These are phyloP conservation scores for Zaprionus taronus DNA, from an alignment of 1,140 invertebrate genomes.

Conservation along the genomic window DNA sequence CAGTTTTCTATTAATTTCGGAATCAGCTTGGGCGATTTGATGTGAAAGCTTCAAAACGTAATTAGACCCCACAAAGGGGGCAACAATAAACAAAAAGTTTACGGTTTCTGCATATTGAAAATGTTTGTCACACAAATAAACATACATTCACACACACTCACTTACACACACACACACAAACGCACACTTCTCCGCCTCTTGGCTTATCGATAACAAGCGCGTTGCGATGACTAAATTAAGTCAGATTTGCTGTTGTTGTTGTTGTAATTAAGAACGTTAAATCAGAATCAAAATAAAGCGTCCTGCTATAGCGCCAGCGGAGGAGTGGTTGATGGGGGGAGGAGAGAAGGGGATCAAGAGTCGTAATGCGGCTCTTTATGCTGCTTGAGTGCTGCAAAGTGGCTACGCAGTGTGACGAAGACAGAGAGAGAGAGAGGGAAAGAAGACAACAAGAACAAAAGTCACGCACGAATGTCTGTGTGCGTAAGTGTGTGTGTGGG, in stretches of 20 bases:
- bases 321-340: neutral
- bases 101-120: slow-evolving; percentile 41
- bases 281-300: slow-evolving; percentile 63
- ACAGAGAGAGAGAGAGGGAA: neutral
- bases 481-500: neutral
- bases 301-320: neutral
- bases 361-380: slow-evolving; percentile 39
- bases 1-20: slow-evolving; percentile 22
- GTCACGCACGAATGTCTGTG: slow-evolving; percentile 37
- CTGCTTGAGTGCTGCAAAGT: slow-evolving; percentile 30
- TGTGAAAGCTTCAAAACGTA: slow-evolving; percentile 18
- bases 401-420: slow-evolving; percentile 23
- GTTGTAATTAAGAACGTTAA: slow-evolving; percentile 62
- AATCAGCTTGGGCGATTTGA: slow-evolving; percentile 4
- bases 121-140: slow-evolving; percentile 11
- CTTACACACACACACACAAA: neutral
- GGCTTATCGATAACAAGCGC: slow-evolving; percentile 64
- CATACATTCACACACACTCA: slow-evolving; percentile 5
- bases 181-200: neutral
- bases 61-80: slow-evolving; percentile 25
- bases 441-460: slow-evolving; percentile 56
- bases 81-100: slow-evolving; percentile 41
- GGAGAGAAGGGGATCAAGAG: slow-evolving; percentile 5
- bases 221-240: slow-evolving; percentile 79
- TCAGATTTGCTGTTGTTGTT: slow-evolving; percentile 39